Percentiles rank a stretch among this genome's conserved stretches.
phyloP scores from a whole-genome alignment of 2,888 invertebrate genomes.

The Ryuthela nishihirai region DNA sequence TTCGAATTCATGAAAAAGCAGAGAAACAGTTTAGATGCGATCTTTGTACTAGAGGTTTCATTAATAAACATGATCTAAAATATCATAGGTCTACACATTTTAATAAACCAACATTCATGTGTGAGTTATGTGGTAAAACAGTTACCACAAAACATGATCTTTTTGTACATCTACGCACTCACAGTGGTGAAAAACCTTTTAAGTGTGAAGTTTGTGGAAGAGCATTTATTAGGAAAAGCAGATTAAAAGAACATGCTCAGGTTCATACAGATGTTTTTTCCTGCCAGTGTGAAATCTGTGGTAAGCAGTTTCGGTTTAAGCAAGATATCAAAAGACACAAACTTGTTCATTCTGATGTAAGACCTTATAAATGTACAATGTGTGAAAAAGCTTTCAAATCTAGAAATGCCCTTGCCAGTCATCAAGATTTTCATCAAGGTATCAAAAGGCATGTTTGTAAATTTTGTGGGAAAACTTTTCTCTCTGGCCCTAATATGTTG shows the following conservation, averaged over 20 bases:
- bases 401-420: background rate
- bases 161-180: background rate
- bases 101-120: background rate
- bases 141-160: background rate
- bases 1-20: background rate
- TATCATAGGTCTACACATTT: background rate
- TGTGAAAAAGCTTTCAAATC: constrained; percentile 1
- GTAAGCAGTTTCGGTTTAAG: background rate
- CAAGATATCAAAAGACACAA: background rate
- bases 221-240: background rate
- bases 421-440: background rate
- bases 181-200: background rate
- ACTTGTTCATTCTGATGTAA: background rate
- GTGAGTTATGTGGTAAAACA: background rate
- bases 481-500: background rate
- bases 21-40: background rate
- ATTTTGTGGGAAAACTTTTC: constrained; percentile 2
- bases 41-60: background rate
- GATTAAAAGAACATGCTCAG: background rate
- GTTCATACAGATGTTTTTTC: background rate
- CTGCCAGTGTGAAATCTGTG: background rate
- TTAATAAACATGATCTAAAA: background rate
- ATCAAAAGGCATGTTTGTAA: background rate
- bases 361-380: background rate
- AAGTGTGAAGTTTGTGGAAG: background rate